Conservation (phyloP, 2,888 invertebrate species). For the Thymelicus sylvestris region DNA sequence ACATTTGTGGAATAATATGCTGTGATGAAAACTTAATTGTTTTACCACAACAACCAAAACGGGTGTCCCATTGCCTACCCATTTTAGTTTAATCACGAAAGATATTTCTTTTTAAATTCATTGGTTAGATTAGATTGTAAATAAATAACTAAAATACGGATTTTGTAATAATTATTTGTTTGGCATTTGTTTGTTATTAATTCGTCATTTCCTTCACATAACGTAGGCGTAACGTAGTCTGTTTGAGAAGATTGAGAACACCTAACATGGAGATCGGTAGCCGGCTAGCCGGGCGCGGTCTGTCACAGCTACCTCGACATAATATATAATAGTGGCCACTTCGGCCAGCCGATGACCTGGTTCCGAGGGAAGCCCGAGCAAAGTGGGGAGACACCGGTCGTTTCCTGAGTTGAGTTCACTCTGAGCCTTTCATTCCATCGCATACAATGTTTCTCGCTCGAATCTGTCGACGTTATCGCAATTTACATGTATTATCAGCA, state of each 20-base stretch:
- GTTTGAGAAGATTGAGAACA: conserved; percentile 52
- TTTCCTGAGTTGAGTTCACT: conserved; percentile 28
- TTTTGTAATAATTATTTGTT: conserved; percentile 36
- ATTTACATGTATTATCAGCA: conserved; percentile 4
- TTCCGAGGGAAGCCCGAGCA: conserved; percentile 73
- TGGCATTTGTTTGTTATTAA: conserved; percentile 49
- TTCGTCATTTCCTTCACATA: conserved; percentile 40
- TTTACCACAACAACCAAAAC: too few species aligned
- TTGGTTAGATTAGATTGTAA: too few species aligned
- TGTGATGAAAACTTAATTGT: too few species aligned
- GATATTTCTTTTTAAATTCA: too few species aligned
- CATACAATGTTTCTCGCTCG: background rate
- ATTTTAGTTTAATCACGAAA: too few species aligned
- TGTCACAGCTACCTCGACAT: conserved; percentile 53
- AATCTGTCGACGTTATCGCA: background rate
- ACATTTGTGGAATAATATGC: too few species aligned
- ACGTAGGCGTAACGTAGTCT: conserved; percentile 53
- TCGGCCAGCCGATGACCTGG: conserved; percentile 72
- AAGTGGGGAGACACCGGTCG: conserved; percentile 52
- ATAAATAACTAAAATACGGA: too few species aligned
- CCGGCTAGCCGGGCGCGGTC: conserved; percentile 56
- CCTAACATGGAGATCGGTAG: conserved; percentile 54
- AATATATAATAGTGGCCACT: conserved; percentile 47
- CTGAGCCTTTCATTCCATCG: conserved; percentile 9
- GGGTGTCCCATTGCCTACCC: too few species aligned